phyloP scores from a whole-genome alignment of 2,797 vertebrate species.

The Sitta carolinensis region DNA sequence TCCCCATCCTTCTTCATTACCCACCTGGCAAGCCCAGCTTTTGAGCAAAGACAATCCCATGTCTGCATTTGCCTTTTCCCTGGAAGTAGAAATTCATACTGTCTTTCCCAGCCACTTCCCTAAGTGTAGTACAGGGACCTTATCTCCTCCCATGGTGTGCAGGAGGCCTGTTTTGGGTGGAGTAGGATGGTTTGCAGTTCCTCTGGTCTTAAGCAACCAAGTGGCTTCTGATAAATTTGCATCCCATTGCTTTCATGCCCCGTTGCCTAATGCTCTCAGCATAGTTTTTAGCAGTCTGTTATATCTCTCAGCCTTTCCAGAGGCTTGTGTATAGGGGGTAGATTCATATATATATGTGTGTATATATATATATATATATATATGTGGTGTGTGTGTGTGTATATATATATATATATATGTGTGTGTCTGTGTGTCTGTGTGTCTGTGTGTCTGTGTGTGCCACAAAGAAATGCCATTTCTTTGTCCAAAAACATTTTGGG shows the following conservation, averaged over 20 bases:
- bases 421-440: too few species aligned
- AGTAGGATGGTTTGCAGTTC: background rate
- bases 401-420: too few species aligned
- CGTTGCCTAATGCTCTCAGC: background rate
- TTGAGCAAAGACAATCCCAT: background rate
- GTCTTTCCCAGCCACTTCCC: background rate
- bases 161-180: background rate
- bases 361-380: too few species aligned
- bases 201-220: background rate
- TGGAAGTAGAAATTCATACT: background rate
- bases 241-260: background rate
- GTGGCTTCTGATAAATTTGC: background rate
- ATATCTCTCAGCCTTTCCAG: background rate
- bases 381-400: too few species aligned
- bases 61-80: fast-evolving
- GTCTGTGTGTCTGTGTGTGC: too few species aligned
- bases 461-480: background rate
- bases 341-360: too few species aligned
- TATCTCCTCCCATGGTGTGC: background rate
- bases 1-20: background rate
- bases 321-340: background rate
- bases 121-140: background rate
- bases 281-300: background rate
- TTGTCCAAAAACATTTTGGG: background rate
- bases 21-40: background rate